Evolutionary conservation across 2,113 vertebrate species (phyloP), one percentile per base, ranked within the genome.

Genomic region (Hyla sarda): DNA sequence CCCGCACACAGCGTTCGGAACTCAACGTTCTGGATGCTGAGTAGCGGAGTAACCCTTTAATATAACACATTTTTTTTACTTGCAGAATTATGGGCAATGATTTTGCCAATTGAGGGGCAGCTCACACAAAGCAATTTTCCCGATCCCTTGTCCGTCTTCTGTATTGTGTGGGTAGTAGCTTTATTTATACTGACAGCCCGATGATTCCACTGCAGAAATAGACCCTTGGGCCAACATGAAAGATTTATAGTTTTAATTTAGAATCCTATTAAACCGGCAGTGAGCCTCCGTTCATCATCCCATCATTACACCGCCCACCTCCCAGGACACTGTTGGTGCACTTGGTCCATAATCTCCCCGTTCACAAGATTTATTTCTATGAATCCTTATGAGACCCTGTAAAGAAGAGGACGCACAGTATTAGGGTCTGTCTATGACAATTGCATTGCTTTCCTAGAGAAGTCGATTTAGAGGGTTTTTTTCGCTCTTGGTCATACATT

Each of bases 221-320:
- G 21, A 21, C 76, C 52, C 52, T 58, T 54, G 76, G 76, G 50
- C 52, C 76, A 58, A 79, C 30, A n/a, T 56, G 3, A 54, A 56
- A 79, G 52, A 32, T 58, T 50, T 77, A 77, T 77, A 34, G 32
- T 79, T 79, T 79, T 79, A 52, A 79, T 56, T 54, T 30, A n/a
- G 76, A 58, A 56, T 79, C 12, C 32, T 37, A 79, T 79, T 58
- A 79, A 37, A 56, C 58, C 76, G 37, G 76, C 30, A 19, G 30
- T 41, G 32, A 58, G 30, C 50, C 30, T 34, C 30, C 52, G 32
- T 23, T 79, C 50, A 79, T 79, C 23, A 79, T 32, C 25, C 74
- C 21, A 25, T 1, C 12, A 17, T 32, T 48, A 37, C 25, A n/a
- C n/a, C n/a, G n/a, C n/a, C 23, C n/a, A 9, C 48, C 30, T 79